These are phyloP conservation scores for Heteractis magnifica DNA, from an alignment of 92 coral and sea anemone genomes.

Conservation along the genomic window DNA sequence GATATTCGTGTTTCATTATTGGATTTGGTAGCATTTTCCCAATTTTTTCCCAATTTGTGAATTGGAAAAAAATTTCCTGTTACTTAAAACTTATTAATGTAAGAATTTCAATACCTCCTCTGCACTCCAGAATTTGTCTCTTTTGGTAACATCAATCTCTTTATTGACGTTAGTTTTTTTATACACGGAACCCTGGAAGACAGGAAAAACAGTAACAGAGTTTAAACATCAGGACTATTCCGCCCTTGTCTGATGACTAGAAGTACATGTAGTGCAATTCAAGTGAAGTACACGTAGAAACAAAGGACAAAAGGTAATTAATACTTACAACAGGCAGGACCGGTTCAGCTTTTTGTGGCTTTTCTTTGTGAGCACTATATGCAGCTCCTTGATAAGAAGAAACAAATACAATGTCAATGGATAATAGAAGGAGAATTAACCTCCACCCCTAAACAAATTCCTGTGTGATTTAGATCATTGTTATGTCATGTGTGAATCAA, in stretches of 20 bases:
- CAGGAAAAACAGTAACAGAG: neutral
- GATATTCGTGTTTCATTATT: too few relatives aligned
- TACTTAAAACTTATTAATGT: neutral
- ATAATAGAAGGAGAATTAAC: too few relatives aligned
- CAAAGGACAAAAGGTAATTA: neutral
- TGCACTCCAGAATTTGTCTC: slow-evolving; percentile 81
- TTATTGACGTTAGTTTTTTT: slow-evolving; percentile 67
- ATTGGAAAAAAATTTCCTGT: too few relatives aligned
- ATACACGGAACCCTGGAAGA: slow-evolving; percentile 85
- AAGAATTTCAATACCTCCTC: slow-evolving; percentile 62
- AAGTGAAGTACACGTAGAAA: neutral
- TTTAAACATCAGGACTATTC: neutral
- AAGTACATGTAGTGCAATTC: neutral
- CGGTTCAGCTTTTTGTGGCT: slow-evolving; percentile 88
- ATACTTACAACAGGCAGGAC: slow-evolving; percentile 81
- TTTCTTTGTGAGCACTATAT: slow-evolving; percentile 95
- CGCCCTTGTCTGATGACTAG: neutral
- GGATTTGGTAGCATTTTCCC: too few relatives aligned
- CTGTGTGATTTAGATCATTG: too few relatives aligned
- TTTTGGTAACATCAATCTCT: slow-evolving; percentile 79
- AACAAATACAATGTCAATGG: neutral
- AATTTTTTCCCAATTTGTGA: too few relatives aligned
- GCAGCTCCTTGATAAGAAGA: slow-evolving; percentile 73
- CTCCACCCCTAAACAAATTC: too few relatives aligned
- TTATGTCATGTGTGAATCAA: neutral